Evolutionary conservation across 2,797 vertebrate genomes (phyloP), one percentile per base, ranked within the genome.

Genomic region (Austrolebias charrua): DNA sequence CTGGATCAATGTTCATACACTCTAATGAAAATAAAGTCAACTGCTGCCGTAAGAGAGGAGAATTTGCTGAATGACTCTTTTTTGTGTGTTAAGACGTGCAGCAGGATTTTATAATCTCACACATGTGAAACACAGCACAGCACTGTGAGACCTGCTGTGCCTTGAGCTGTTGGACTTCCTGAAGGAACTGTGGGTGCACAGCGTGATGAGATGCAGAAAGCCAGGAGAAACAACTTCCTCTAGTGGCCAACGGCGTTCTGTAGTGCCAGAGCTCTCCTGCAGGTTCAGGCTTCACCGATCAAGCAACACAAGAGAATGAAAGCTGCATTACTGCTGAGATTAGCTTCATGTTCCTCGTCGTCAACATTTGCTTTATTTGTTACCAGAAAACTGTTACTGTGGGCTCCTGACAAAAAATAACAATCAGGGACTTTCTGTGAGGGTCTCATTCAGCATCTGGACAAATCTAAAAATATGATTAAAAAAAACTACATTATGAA

Each of bases 141-240:
- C 18, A 15, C n/a, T 61, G n/a, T 48, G 31, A 60, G 61, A 14
- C 48, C 14, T 76, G 60, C 15, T 55, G 28, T 42, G 68, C 75
- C 59, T 75, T 33, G 4, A 59, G 74, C 53, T 71, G 68, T 49
- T n/a, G 47, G 52, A 56, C 42, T 24, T 55, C 12, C 45, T 20
- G 44, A 74, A 63, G 12, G 58, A 66, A 29, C 42, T 56, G 47
- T 60, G 51, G 55, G 48, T 58, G n/a, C 29, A 54, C n/a, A 29
- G 35, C 45, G 45, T 47, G 43, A 43, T 16, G 55, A 16, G n/a
- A 51, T 63, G 55, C 19, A 61, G 57, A 49, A 3, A 29, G 71
- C 65, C 58, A 60, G 44, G 64, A 79, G 85, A 87, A 89, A 91
- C 81, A 65, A 81, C 86, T 85, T 89, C 87, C 86, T 77, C 86